These are phyloP conservation scores for Anticlea derivata DNA, from an alignment of 2,888 invertebrate genomes.

Conservation along the genomic window DNA sequence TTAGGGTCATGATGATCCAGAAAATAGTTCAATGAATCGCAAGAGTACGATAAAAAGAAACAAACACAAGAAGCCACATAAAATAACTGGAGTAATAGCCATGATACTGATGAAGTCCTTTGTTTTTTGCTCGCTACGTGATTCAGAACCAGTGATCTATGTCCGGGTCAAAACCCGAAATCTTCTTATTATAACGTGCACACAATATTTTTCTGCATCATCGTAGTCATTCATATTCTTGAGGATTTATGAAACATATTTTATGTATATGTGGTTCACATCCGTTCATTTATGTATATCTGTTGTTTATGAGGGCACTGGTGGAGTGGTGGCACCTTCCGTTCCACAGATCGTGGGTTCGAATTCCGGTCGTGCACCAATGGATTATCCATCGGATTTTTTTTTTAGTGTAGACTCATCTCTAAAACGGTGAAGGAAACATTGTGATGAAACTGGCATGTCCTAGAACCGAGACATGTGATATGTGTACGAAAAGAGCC, in stretches of 20 bases:
- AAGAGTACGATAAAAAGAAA: constrained; percentile 12
- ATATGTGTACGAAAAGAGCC: too few species aligned
- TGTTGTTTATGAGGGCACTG: too few species aligned
- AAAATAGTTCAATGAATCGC: constrained; percentile 7
- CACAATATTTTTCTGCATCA: constrained; percentile 35
- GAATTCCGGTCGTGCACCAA: too few species aligned
- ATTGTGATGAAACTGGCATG: too few species aligned
- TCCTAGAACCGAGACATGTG: too few species aligned
- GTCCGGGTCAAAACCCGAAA: constrained; percentile 64
- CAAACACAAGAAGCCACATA: constrained; percentile 25
- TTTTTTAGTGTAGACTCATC: too few species aligned
- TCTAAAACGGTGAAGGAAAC: too few species aligned
- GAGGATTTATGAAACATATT: constrained; percentile 15
- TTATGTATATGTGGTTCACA: constrained; percentile 10
- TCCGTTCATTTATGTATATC: too few species aligned
- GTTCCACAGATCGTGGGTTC: too few species aligned
- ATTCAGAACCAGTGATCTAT: constrained; percentile 58
- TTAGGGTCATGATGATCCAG: background rate
- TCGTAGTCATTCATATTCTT: constrained; percentile 22
- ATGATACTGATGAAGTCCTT: constrained; percentile 38
- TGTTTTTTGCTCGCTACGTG: constrained; percentile 55
- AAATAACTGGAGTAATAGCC: constrained; percentile 32
- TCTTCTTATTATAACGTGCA: constrained; percentile 33
- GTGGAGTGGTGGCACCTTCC: too few species aligned
- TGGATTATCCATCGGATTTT: too few species aligned